Evolutionary conservation across 1,140 invertebrate species (phyloP).

Genomic region (Melipona quadrifasciata): DNA sequence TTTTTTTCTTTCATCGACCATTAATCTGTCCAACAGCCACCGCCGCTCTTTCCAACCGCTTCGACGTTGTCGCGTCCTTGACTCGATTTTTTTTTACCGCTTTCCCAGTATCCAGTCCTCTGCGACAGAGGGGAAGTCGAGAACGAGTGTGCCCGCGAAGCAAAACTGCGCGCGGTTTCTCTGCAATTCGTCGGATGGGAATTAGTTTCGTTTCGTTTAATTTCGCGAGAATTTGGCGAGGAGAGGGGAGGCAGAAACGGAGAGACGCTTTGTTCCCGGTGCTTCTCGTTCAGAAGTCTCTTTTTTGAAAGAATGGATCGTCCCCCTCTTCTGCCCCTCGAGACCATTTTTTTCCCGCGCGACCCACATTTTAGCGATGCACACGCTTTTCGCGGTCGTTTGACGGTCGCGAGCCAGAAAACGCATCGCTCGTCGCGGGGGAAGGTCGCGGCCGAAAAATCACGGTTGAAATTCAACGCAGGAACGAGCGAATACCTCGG

Average conservation of each 20-base stretch:
- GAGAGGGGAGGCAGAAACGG: too few relatives aligned
- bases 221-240: neutral
- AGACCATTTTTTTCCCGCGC: neutral
- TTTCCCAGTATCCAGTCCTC: neutral
- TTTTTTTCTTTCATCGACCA: neutral
- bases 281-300: neutral
- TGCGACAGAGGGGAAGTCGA: neutral
- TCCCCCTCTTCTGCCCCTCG: neutral
- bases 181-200: neutral
- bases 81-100: neutral
- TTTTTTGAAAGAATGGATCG: conserved; percentile 43
- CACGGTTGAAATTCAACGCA: neutral
- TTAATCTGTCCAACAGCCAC: conserved; percentile 10
- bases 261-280: neutral
- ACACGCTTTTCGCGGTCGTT: neutral
- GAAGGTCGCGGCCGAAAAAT: neutral
- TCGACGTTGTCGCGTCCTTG: conserved; percentile 14
- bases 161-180: neutral
- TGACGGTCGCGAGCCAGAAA: neutral
- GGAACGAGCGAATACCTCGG: too few relatives aligned
- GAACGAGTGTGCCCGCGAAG: neutral
- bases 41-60: neutral
- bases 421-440: neutral
- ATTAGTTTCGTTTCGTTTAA: conserved; percentile 16
- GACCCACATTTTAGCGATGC: conserved; percentile 43